Conservation (phyloP, 2,113 vertebrate genomes). For the Proteles cristata region DNA sequence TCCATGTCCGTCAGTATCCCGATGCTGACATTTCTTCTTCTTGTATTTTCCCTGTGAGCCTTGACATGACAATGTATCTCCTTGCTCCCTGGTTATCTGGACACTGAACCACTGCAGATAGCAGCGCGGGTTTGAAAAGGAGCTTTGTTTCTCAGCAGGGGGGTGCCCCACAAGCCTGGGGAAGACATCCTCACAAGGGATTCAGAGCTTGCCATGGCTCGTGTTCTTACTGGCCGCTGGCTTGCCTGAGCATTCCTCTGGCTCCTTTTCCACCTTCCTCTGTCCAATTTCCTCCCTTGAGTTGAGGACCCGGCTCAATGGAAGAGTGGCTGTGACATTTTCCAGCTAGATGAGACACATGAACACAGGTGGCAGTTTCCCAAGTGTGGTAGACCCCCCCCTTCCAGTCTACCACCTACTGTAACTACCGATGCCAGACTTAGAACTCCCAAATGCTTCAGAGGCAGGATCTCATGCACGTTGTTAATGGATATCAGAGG, state of each 20-base stretch:
- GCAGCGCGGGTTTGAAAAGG: not conserved
- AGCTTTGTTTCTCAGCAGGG: not conserved
- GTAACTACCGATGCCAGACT: not conserved
- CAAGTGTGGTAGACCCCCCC: not conserved
- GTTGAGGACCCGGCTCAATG: not conserved
- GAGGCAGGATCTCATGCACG: not conserved
- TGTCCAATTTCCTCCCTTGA: not conserved
- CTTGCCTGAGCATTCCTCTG: not conserved
- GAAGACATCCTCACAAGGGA: not conserved
- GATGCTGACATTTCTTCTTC: constrained; percentile 62
- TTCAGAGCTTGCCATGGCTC: fast-evolving
- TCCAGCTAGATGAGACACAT: not conserved
- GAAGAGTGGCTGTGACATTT: not conserved
- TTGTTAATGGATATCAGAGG: not conserved
- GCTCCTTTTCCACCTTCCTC: not conserved
- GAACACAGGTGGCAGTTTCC: not conserved
- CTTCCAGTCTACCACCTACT: not conserved
- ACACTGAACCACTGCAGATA: not conserved
- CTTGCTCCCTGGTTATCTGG: constrained; percentile 44
- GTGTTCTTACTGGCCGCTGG: not conserved
- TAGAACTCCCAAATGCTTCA: not conserved
- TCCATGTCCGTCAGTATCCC: constrained; percentile 4
- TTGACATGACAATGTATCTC: constrained; percentile 21
- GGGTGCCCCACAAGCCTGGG: not conserved
- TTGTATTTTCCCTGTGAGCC: not conserved